phyloP scores from a whole-genome alignment of 2,888 invertebrate genomes.

The Ichneumon xanthorius region DNA sequence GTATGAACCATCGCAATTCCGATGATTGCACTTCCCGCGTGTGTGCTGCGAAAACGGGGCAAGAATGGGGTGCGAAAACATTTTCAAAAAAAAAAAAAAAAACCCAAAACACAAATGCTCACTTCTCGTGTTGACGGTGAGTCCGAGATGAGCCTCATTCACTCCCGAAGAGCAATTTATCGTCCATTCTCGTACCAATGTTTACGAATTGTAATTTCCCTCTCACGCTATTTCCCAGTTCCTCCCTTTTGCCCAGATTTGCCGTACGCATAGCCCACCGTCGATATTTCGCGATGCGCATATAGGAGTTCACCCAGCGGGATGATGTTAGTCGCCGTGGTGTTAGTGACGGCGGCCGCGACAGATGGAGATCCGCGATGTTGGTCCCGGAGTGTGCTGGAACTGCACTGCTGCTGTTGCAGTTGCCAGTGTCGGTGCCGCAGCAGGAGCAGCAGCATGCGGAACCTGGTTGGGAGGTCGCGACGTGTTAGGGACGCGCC shows the following conservation, averaged over 20 bases:
- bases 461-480: constrained; percentile 82
- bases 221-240: neutral
- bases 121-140: neutral
- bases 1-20: constrained; percentile 73
- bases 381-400: constrained; percentile 33
- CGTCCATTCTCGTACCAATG: neutral
- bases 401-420: constrained; percentile 12
- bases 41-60: neutral
- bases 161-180: neutral
- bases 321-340: constrained; percentile 46
- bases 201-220: neutral
- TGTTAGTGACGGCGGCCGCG: constrained; percentile 66
- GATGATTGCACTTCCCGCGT: constrained; percentile 72
- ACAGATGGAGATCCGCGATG: constrained; percentile 83
- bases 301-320: neutral
- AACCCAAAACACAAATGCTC: neutral
- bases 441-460: constrained; percentile 60
- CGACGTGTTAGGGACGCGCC: constrained; percentile 84
- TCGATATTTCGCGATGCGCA: neutral
- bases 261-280: neutral
- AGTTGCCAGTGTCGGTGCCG: constrained; percentile 62
- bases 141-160: neutral
- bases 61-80: neutral
- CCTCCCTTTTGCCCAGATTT: neutral
- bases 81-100: neutral